Conservation (phyloP, 2,888 invertebrate genomes). For the Nomada ferruginata region DNA sequence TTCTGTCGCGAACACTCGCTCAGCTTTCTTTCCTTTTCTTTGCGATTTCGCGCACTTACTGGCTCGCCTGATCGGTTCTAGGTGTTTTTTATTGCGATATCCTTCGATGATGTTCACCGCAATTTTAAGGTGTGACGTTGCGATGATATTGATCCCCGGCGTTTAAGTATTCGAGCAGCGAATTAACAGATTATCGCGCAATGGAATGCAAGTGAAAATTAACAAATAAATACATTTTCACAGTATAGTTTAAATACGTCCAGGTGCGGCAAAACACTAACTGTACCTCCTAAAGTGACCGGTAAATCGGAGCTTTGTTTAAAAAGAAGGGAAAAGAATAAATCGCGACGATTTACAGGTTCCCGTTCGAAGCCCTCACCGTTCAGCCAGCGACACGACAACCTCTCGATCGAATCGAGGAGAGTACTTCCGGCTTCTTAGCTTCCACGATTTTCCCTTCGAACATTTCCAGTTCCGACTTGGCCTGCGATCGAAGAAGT, state of each 20-base stretch:
- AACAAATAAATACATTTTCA: no score
- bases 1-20: background rate
- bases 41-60: background rate
- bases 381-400: conserved; percentile 5
- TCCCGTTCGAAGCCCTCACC: background rate
- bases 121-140: no score
- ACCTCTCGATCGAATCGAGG: conserved; percentile 28
- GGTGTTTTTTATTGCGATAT: no score
- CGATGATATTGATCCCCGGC: no score
- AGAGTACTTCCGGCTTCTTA: conserved; percentile 14
- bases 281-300: no score
- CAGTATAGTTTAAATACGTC: no score
- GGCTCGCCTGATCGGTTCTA: background rate
- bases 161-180: no score
- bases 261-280: no score
- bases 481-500: background rate
- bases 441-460: background rate
- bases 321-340: background rate
- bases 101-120: no score
- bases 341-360: conserved; percentile 12
- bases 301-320: background rate
- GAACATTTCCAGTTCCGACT: background rate
- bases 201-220: no score
- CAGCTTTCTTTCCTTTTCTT: background rate
- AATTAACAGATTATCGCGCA: no score